A percentile compares a stretch with the other conserved stretches of the same genome.
These are phyloP conservation scores for Sorex maritimensis DNA, from an alignment of 2,797 vertebrate genomes.

Conservation along the genomic window DNA sequence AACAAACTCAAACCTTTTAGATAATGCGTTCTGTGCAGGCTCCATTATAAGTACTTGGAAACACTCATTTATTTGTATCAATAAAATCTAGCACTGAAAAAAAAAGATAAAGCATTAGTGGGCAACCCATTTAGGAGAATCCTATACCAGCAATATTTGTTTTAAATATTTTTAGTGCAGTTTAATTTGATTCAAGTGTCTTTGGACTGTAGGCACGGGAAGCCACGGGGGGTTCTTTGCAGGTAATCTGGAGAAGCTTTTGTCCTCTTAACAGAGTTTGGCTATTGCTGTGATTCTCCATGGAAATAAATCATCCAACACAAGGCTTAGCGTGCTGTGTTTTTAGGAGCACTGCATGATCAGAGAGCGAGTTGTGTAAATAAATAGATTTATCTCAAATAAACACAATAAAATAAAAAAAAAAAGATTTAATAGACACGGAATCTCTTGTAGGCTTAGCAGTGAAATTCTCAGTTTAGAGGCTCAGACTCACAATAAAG, in stretches of 20 bases:
- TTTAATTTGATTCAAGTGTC: constrained; percentile 28
- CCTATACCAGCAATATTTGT: constrained; percentile 16
- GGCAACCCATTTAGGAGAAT: background rate
- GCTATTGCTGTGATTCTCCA: constrained; percentile 26
- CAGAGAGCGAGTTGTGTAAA: constrained; percentile 73
- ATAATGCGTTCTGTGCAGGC: background rate
- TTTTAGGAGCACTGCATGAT: constrained; percentile 68
- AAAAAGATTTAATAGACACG: constrained; percentile 58
- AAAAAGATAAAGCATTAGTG: background rate
- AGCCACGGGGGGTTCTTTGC: background rate
- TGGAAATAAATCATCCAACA: constrained; percentile 64
- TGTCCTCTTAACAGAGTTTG: background rate
- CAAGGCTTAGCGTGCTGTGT: background rate
- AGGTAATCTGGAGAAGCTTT: constrained; percentile 41
- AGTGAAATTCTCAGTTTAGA: constrained; percentile 35
- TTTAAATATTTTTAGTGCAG: constrained; percentile 63
- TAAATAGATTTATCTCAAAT: constrained; percentile 63
- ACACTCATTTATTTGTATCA: background rate
- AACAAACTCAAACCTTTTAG: background rate
- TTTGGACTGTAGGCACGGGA: constrained; percentile 39
- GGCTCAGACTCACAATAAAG: constrained; percentile 55
- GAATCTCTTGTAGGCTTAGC: constrained; percentile 18
- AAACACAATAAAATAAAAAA: constrained; percentile 67
- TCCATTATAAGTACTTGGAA: background rate
- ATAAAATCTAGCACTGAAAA: background rate